Evolutionary conservation across 2,888 invertebrate species (phyloP).

Genomic region (Nowickia ferox): DNA sequence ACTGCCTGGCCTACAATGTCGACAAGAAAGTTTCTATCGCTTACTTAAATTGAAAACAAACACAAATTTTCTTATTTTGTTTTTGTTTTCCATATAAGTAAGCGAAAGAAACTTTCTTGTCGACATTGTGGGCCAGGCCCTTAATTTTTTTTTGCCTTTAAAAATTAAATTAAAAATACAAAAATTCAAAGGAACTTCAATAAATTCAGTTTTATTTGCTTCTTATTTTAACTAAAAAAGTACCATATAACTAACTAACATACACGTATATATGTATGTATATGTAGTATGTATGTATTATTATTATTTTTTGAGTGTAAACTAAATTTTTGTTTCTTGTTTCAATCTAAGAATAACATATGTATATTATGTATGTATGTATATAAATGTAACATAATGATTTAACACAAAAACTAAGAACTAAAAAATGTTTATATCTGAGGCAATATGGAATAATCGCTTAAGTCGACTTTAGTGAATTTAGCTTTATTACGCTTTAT

Average conservation of each 20-base stretch:
- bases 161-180: neutral
- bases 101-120: neutral
- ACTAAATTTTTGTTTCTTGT: constrained; percentile 4
- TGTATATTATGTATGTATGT: too few relatives aligned
- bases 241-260: constrained; percentile 52
- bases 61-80: too few relatives aligned
- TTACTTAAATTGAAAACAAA: too few relatives aligned
- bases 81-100: too few relatives aligned
- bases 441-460: neutral
- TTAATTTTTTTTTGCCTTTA: neutral
- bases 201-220: constrained; percentile 51
- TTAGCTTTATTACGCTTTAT: too few relatives aligned
- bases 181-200: constrained; percentile 64
- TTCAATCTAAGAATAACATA: constrained; percentile 33
- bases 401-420: constrained; percentile 57
- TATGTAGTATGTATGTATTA: neutral
- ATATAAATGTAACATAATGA: constrained; percentile 24
- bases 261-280: neutral
- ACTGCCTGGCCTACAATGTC: too few relatives aligned
- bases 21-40: too few relatives aligned
- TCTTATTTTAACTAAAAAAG: constrained; percentile 56
- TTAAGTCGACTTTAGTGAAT: too few relatives aligned
- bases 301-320: constrained; percentile 22
- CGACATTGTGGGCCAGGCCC: neutral
- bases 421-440: constrained; percentile 39